Evolutionary conservation across 2,888 invertebrate genomes (phyloP), one percentile per base, ranked within the genome.

Genomic region (Phoenoteleia sp.): DNA sequence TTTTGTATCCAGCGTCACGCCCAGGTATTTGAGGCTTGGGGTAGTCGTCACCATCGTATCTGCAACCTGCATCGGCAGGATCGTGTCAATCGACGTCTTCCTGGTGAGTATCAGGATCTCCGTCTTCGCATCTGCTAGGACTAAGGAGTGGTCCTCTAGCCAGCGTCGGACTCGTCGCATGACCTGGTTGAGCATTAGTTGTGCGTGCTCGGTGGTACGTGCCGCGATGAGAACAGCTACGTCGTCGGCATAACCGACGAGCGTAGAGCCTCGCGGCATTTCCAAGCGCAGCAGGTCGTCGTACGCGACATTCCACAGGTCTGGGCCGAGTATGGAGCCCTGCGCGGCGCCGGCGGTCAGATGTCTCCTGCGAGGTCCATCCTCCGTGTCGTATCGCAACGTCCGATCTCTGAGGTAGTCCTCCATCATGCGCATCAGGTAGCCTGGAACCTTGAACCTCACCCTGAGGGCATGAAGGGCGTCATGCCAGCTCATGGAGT

Each of bases 271-370:
- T 2, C 45, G 23, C 2, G 84, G 84, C 81, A 86, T 81, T 11
- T 81, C 54, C 3, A 71, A 17, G 0, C 76, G 54, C 19, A 85
- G 77, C 1, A 81, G 21, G 6, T 29, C 84, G 47, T 87, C 85
- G 56, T 89, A 89, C 11, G 82, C 64, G n/a, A 80, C 66, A 69
- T 88, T 88, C 86, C 86, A 89, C 2, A 87, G 76, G 33, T 77
- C 74, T 3, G 87, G 87, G 27, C 85, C 84, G 0, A 86, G 66
- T 11, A 75, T 67, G 3, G 85, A 83, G 1, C 87, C 87, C 54
- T 88, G 87, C 4, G 85, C 82, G 0, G 76, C 82, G 4, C 87
- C 86, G 13, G 77, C 71, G 0, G 81, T 76, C 33, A 79, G 52
- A 7, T 39, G n/a, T n/a, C 71, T 80, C 21, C 60, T 42, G 1